These are phyloP conservation scores for Microplitis mediator DNA, from an alignment of 1,140 invertebrate genomes.

Conservation along the genomic window DNA sequence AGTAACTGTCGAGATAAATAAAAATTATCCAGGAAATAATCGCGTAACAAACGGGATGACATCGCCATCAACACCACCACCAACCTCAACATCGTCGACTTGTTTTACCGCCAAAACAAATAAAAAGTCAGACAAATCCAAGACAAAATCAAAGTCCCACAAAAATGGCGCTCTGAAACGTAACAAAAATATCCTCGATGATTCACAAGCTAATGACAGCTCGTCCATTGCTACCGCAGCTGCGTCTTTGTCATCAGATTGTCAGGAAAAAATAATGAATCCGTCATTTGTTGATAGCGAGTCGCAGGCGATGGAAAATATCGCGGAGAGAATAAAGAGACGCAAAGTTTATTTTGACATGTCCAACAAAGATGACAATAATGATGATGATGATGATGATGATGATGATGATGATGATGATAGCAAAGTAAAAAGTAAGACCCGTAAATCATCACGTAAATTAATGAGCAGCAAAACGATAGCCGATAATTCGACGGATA, in stretches of 20 bases:
- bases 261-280: neutral
- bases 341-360: constrained; percentile 41
- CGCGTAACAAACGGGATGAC: constrained; percentile 32
- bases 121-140: constrained; percentile 41
- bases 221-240: neutral
- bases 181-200: constrained; percentile 26
- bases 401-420: too few relatives aligned
- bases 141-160: constrained; percentile 25
- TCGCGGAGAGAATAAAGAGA: constrained; percentile 57
- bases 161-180: constrained; percentile 40
- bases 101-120: constrained; percentile 32
- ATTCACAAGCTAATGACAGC: neutral
- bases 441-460: neutral
- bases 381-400: too few relatives aligned
- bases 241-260: too few relatives aligned
- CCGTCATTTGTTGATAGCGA: constrained; percentile 16
- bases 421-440: too few relatives aligned
- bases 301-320: constrained; percentile 47
- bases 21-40: too few relatives aligned
- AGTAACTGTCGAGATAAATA: too few relatives aligned
- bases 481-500: neutral
- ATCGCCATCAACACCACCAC: constrained; percentile 21
- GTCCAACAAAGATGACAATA: neutral
- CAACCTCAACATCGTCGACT: neutral
- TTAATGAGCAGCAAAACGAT: neutral